A percentile compares a stretch with the other conserved stretches of the same genome.
Conservation (phyloP, 2,888 invertebrate genomes). For the Tanypteryx hageni region DNA sequence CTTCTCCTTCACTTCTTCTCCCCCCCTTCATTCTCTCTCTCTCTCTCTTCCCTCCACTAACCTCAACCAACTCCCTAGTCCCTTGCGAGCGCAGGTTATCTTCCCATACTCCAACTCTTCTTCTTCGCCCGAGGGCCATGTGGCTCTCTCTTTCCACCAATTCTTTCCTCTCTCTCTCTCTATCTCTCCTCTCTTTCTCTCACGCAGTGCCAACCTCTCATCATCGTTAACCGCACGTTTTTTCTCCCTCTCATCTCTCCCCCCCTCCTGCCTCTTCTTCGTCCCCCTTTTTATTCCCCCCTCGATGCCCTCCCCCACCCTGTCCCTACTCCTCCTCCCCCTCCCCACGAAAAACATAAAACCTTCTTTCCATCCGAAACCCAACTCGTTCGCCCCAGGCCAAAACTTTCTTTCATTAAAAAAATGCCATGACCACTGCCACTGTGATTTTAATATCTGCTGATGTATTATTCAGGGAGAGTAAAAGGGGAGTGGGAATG, state of each 20-base stretch:
- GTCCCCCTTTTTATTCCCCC: no score
- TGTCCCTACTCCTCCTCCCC: neutral
- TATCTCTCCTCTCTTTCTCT: neutral
- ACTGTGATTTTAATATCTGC: conserved; percentile 55
- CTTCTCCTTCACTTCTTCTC: neutral
- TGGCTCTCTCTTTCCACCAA: neutral
- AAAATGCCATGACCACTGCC: conserved; percentile 56
- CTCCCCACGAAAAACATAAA: neutral
- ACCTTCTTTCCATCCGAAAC: conserved; percentile 18
- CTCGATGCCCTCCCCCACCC: no score
- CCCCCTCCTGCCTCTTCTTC: neutral
- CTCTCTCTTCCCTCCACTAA: neutral
- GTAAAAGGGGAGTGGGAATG: neutral
- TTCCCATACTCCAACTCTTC: neutral
- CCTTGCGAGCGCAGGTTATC: conserved; percentile 2
- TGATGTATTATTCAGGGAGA: conserved; percentile 58
- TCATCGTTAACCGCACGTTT: conserved; percentile 15
- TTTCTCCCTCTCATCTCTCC: neutral
- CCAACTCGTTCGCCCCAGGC: neutral
- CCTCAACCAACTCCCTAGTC: conserved; percentile 29
- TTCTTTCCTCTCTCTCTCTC: neutral
- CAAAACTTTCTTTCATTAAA: conserved; percentile 46
- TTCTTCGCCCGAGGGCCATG: neutral
- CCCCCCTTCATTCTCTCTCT: neutral
- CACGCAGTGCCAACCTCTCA: conserved; percentile 26